phyloP scores from a whole-genome alignment of 2,113 vertebrate species.

The Sander vitreus region DNA sequence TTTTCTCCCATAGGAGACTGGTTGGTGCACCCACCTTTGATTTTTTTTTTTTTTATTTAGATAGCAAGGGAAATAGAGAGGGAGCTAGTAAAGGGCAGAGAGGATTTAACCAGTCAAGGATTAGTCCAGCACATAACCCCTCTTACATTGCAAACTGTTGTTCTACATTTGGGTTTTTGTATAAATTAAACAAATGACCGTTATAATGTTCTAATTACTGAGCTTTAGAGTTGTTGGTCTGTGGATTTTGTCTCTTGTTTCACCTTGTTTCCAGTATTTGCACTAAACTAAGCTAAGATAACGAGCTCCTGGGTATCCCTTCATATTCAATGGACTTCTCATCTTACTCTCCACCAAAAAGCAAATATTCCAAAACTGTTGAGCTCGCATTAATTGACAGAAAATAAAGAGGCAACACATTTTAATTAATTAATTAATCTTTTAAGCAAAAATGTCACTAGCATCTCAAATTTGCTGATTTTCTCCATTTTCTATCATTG shows the following conservation, averaged over 20 bases:
- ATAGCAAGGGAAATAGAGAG: not conserved
- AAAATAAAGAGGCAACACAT: not conserved
- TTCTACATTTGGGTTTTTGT: not conserved
- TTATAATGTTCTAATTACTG: not conserved
- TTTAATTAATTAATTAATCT: not conserved
- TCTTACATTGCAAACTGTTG: not conserved
- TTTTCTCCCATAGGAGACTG: slow-evolving; percentile 16
- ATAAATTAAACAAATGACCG: not conserved
- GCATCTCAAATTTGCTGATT: not conserved
- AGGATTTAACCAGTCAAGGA: not conserved
- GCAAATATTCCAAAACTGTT: too few relatives aligned
- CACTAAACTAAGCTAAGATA: not conserved
- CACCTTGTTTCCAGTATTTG: not conserved
- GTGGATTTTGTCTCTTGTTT: not conserved
- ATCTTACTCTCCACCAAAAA: too few relatives aligned
- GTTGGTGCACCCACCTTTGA: not conserved
- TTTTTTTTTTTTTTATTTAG: slow-evolving; percentile 45
- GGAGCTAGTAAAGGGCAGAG: slow-evolving; percentile 22
- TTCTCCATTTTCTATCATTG: not conserved
- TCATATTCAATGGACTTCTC: not conserved
- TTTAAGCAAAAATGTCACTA: too few relatives aligned
- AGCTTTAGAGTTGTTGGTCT: not conserved
- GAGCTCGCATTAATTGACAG: too few relatives aligned
- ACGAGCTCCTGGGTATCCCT: not conserved
- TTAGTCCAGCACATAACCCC: not conserved